Percentiles rank a stretch among this genome's conserved stretches.
These are phyloP conservation scores for Lutjanus argentimaculatus DNA, from an alignment of 2,797 vertebrate species.

Conservation along the genomic window DNA sequence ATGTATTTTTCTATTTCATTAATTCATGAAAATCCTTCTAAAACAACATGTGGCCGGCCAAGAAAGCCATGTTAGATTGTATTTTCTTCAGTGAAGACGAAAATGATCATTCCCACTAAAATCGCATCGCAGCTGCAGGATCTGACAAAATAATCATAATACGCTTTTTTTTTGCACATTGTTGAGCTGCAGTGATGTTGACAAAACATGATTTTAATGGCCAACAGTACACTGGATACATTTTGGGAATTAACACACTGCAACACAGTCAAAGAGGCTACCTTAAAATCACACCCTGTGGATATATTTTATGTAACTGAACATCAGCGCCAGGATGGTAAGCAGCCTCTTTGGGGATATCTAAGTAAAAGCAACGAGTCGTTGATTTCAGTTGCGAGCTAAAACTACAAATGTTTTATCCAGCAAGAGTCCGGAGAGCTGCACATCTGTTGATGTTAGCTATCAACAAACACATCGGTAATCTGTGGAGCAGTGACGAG, in stretches of 20 bases:
- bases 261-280: not conserved
- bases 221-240: not conserved
- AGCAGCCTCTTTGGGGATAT: not conserved
- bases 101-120: no score
- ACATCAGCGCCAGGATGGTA: not conserved
- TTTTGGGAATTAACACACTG: not conserved
- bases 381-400: not conserved
- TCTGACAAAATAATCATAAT: no score
- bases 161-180: no score
- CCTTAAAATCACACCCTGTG: constrained; percentile 6
- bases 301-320: not conserved
- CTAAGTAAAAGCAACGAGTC: not conserved
- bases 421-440: not conserved
- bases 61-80: no score
- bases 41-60: no score
- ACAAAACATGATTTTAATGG: not conserved
- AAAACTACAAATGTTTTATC: not conserved
- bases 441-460: not conserved
- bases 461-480: not conserved
- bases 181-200: not conserved
- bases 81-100: no score
- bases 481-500: not conserved
- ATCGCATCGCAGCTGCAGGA: no score
- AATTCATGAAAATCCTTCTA: no score
- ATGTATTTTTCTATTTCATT: no score